Evolutionary conservation across 2,888 invertebrate species (phyloP).

Genomic region (Alcis repandata): DNA sequence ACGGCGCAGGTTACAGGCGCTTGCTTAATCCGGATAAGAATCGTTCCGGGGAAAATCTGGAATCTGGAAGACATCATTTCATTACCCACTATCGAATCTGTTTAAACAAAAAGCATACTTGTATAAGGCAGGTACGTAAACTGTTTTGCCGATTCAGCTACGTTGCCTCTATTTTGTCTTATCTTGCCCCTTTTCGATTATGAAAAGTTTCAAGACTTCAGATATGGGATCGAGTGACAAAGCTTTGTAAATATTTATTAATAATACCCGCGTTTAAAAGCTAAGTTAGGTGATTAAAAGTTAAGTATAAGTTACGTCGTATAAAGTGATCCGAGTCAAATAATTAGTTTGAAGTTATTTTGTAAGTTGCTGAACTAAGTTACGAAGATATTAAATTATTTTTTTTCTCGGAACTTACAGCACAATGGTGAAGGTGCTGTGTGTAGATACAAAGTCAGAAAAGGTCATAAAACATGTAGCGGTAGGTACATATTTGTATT

Average conservation of each 20-base stretch:
- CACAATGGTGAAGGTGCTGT: too few species aligned
- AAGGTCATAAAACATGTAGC: too few species aligned
- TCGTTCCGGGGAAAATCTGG: slow-evolving; percentile 58
- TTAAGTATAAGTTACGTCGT: not conserved
- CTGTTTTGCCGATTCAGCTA: slow-evolving; percentile 27
- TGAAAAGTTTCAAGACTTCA: slow-evolving; percentile 34
- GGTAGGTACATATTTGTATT: too few species aligned
- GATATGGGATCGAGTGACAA: slow-evolving; percentile 24
- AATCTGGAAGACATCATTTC: slow-evolving; percentile 70
- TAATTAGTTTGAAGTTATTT: too few species aligned
- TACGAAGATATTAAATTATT: too few species aligned
- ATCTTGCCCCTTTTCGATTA: slow-evolving; percentile 38
- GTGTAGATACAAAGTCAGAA: too few species aligned
- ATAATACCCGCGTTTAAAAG: slow-evolving; percentile 31
- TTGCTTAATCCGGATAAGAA: slow-evolving; percentile 71
- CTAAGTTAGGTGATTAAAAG: slow-evolving; percentile 18
- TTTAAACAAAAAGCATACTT: slow-evolving; percentile 65
- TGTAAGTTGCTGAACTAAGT: too few species aligned
- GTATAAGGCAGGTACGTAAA: slow-evolving; percentile 48
- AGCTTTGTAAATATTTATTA: slow-evolving; percentile 32
- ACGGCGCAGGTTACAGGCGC: slow-evolving; percentile 73
- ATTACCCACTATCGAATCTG: slow-evolving; percentile 69
- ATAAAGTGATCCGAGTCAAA: not conserved
- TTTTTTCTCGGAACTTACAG: too few species aligned
- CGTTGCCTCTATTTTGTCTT: slow-evolving; percentile 31